Base-by-base conservation (phyloP, 30 jellyfish, hydroid and myxozoan species). In the Chrysaora quinquecirrha region DNA sequence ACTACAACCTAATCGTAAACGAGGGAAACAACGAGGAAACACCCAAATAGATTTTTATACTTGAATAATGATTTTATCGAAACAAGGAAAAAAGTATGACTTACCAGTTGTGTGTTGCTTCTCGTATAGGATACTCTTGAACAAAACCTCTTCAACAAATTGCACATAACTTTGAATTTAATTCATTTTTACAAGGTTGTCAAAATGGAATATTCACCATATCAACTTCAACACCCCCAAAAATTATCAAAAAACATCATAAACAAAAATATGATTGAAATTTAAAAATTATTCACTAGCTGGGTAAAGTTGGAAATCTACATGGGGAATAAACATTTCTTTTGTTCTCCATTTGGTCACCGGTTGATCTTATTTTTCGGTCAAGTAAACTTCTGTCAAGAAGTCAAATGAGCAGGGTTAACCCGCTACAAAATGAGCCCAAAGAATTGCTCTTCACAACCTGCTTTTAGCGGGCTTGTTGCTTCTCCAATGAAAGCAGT, bases 331-430 rank as follows among this genome's bases (percentile, higher is more conserved):
- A 52, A 1, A 18, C 30, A 64, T 46, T 34, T 31, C 83, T 65
- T 46, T 67, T 49, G 78, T 34, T 21, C 68, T 9, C 28, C 21
- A 35, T 12, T 28, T 33, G 90, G 83, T 69, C 90, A 80, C 90
- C 90, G 68, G 90, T 69, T 80, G 90, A 80, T 80, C 90, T 52
- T 38, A 67, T 83, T 30, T 4, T 20, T 25, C 83, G 90, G 82
- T 65, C 90, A 48, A 24, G 82, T 52, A 48, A 80, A 21, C 90
- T 65, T 69, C 90, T 64, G 90, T 80, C 90, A 80, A 56, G 34
- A 69, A 80, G 90, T 80, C 90, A 80, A 80, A 34, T 28, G 64
- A 66, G 67, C 90, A 80, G 30, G 83, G 29, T 18, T 9, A 60
- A 80, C 90, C 90, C 18, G 90, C 34, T 66, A 48, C 22, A 30